A percentile compares a stretch with the other conserved stretches of the same genome.
Evolutionary conservation across 2,113 vertebrate genomes (phyloP).

Genomic region (Labrus mixtus): DNA sequence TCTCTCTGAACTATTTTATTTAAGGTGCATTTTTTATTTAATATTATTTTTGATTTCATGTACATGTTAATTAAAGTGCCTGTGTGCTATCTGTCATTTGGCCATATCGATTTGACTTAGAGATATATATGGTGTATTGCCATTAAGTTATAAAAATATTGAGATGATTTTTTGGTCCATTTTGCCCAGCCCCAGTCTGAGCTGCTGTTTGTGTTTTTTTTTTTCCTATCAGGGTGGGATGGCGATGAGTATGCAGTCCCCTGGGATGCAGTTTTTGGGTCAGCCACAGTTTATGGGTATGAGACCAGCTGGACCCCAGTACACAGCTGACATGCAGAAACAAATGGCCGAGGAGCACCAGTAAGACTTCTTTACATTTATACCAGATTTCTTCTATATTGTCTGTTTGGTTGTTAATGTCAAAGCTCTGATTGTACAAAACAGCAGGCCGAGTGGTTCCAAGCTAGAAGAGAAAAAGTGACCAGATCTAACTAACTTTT

Average conservation of each 20-base stretch:
- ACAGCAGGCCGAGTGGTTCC: not conserved
- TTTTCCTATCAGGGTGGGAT: slow-evolving; percentile 87
- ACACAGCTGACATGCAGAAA: slow-evolving; percentile 93
- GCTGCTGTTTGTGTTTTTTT: slow-evolving; percentile 6
- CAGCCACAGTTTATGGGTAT: slow-evolving; percentile 93
- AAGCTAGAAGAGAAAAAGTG: not conserved
- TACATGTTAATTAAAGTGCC: too few relatives aligned
- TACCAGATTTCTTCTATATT: too few relatives aligned
- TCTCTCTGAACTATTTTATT: too few relatives aligned
- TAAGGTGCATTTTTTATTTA: too few relatives aligned
- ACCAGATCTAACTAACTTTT: too few relatives aligned
- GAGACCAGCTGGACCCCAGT: slow-evolving; percentile 89
- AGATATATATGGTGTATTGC: too few relatives aligned
- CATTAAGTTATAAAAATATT: too few relatives aligned
- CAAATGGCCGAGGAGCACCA: slow-evolving; percentile 98
- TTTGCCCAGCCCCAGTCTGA: not conserved
- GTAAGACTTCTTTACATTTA: slow-evolving; percentile 83
- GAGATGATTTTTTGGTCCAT: too few relatives aligned
- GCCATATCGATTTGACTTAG: too few relatives aligned
- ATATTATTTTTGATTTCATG: too few relatives aligned
- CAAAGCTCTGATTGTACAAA: not conserved
- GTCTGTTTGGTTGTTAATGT: not conserved
- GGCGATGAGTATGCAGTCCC: slow-evolving; percentile 90
- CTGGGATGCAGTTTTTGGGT: slow-evolving; percentile 92
- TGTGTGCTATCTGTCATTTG: too few relatives aligned